Percentiles rank a stretch among this genome's conserved stretches.
Conservation (phyloP, 2,113 vertebrate species). For the Sorex fumeus region DNA sequence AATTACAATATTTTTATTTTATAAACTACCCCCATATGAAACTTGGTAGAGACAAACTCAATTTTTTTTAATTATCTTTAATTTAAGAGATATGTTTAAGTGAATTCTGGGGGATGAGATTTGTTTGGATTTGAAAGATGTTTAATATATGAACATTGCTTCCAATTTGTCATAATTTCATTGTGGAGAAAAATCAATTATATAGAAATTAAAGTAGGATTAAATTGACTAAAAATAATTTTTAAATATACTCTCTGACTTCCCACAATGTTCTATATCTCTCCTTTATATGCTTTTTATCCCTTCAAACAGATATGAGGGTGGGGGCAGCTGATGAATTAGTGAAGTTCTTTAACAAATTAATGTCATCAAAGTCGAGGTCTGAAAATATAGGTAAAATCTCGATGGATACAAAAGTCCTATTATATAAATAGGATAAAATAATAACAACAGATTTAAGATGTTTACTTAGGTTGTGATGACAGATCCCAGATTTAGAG, state of each 20-base stretch:
- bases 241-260: neutral
- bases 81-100: no score
- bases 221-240: neutral
- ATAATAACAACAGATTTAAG: neutral
- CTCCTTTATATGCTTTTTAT: no score
- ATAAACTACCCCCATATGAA: no score
- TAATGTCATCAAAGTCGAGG: neutral
- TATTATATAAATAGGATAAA: neutral
- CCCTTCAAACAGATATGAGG: no score
- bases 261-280: neutral
- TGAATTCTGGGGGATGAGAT: no score
- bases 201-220: neutral
- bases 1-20: no score
- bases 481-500: neutral
- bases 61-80: neutral
- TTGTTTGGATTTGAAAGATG: no score
- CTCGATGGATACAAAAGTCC: neutral
- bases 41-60: neutral
- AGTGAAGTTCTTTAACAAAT: neutral
- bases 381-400: neutral
- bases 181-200: slow-evolving; percentile 2
- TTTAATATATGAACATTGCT: neutral
- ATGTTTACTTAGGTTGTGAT: neutral
- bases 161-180: neutral
- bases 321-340: neutral